Conservation (phyloP, 2,113 vertebrate species). For the Jacana jacana region DNA sequence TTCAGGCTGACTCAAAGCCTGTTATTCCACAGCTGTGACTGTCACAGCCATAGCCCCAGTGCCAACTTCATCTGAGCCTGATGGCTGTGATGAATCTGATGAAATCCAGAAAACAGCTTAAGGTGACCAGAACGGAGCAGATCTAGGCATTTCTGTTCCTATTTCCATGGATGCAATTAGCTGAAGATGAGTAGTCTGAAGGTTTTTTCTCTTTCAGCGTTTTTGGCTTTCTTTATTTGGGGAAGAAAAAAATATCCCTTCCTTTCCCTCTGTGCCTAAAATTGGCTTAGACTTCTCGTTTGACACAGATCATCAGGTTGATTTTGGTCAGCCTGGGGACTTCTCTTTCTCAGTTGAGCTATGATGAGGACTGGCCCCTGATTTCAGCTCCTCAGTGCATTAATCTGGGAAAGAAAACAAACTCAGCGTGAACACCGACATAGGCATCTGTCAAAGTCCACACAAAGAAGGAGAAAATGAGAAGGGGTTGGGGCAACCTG, state of each 20-base stretch:
- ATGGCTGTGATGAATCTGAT: not conserved
- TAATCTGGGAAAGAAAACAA: not conserved
- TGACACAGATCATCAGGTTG: not conserved
- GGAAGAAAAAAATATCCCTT: not conserved
- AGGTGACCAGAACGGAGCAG: not conserved
- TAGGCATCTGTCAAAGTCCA: not conserved
- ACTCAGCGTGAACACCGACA: not conserved
- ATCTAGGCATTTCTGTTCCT: not conserved
- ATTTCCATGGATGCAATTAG: not conserved
- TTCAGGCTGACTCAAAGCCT: slow-evolving; percentile 10
- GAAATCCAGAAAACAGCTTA: not conserved
- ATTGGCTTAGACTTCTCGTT: not conserved
- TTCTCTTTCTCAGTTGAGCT: not conserved
- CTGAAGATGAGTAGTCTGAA: not conserved
- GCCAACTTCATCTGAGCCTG: not conserved
- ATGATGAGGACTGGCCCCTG: not conserved
- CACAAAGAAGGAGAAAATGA: not conserved
- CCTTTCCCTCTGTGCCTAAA: not conserved
- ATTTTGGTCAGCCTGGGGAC: not conserved
- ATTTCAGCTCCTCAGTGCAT: not conserved
- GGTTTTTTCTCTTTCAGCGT: not conserved
- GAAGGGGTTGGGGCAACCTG: not conserved
- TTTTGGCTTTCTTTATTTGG: not conserved
- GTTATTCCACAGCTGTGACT: slow-evolving; percentile 7
- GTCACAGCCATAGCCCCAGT: not conserved